Base-by-base conservation (phyloP, 2,888 invertebrate genomes). In the Selenia dentaria region DNA sequence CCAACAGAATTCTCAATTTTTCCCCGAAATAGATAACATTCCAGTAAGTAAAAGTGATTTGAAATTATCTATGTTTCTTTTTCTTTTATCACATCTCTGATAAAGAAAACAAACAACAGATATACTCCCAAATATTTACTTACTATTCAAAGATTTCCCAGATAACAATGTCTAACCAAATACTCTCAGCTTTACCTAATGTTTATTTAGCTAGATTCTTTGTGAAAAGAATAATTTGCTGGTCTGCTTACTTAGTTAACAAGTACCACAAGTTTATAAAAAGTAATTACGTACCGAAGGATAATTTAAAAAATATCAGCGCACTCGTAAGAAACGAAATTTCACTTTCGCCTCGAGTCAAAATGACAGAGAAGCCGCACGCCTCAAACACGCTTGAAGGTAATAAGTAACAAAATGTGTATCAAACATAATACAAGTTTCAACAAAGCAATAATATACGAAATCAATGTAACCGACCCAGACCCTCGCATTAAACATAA, bases 401-500 rank as follows among this genome's bases (percentile, higher is more conserved):
- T n/a, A n/a, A n/a, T 18, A 14, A 32, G 22, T 20, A 32, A 39
- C 28, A 47, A 37, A 45, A 39, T 25, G 9, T 14, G 29, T 40
- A 46, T 46, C 35, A 25, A 34, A 22, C 37, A 41, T 49, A 54
- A 63, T 70, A 63, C 63, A 65, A 67, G 54, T 62, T 64, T 63
- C 62, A 66, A 70, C 66, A 67, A 67, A 65, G 59, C 57, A 59
- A 61, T 67, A 64, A 69, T 67, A 67, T 59, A 43, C 51, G 56
- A 69, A 71, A 71, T 73, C 70, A 71, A 70, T 67, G 71, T 61
- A 58, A 57, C 70, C 65, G 62, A 66, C 72, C 75, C 70, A 65
- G 62, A 67, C 72, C 75, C 74, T 73, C 73, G 57, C 65, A 63
- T 52, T 58, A 57, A 76, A 76, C 75, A 78, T 65, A n/a, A n/a